A percentile compares a stretch with the other conserved stretches of the same genome.
These are phyloP conservation scores for Tursiops truncatus DNA, from an alignment of 2,113 vertebrate species.

Conservation along the genomic window DNA sequence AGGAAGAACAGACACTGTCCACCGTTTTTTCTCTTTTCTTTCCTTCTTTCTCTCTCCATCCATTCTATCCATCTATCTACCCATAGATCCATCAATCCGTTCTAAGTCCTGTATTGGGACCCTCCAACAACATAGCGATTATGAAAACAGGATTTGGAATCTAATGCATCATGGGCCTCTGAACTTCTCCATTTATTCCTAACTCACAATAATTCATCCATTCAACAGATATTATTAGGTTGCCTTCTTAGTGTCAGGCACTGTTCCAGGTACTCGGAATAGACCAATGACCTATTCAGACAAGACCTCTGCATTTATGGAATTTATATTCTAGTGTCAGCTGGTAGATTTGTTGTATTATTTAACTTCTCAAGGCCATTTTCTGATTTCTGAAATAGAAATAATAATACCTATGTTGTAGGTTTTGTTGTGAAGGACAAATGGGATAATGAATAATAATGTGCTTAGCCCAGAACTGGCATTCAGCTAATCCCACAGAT, in stretches of 20 bases:
- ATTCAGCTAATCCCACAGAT: background rate
- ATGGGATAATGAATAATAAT: background rate
- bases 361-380: background rate
- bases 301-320: background rate
- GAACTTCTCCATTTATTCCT: background rate
- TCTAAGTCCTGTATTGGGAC: background rate
- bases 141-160: background rate
- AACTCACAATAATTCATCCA: background rate
- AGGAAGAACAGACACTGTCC: background rate
- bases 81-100: background rate
- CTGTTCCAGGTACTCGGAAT: background rate
- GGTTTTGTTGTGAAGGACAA: background rate
- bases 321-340: background rate
- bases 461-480: background rate
- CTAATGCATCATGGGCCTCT: background rate
- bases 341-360: background rate
- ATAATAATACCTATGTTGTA: background rate
- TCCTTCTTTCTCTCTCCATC: background rate
- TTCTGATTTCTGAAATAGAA: background rate
- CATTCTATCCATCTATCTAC: background rate
- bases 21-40: background rate
- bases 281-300: background rate
- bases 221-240: background rate
- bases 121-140: background rate
- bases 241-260: background rate